Conservation (phyloP, 1,140 invertebrate species). For the Wasmannia auropunctata region DNA sequence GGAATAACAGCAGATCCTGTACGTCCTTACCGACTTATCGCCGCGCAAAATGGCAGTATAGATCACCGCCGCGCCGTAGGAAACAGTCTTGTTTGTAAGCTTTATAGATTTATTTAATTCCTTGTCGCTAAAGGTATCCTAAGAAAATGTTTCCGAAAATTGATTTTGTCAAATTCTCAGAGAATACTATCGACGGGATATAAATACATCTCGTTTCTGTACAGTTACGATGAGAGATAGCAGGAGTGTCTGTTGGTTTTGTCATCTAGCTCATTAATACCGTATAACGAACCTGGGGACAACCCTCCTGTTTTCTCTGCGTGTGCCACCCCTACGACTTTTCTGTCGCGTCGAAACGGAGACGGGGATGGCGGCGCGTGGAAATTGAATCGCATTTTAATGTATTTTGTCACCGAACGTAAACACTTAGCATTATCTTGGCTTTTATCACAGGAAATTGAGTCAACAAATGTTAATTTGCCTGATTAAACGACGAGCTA, state of each 20-base stretch:
- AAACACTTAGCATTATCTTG: constrained; percentile 24
- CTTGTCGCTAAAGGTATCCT: constrained; percentile 83
- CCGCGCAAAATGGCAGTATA: constrained; percentile 76
- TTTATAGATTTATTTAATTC: constrained; percentile 89
- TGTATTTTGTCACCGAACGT: constrained; percentile 53
- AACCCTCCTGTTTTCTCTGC: constrained; percentile 33
- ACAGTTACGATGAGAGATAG: constrained; percentile 67
- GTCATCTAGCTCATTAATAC: constrained; percentile 67
- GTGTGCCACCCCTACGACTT: constrained; percentile 6
- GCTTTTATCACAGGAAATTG: constrained; percentile 33
- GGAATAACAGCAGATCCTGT: constrained; percentile 88
- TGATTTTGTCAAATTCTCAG: neutral
- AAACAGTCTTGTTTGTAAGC: constrained; percentile 90
- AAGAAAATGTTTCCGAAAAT: neutral
- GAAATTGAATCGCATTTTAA: constrained; percentile 67
- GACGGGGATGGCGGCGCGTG: neutral
- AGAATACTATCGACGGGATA: neutral
- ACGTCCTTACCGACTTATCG: constrained; percentile 68
- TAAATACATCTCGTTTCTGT: neutral
- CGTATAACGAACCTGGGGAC: constrained; percentile 40
- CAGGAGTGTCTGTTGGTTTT: constrained; percentile 85
- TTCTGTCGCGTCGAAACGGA: neutral
- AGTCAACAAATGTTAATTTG: constrained; percentile 32
- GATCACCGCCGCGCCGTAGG: constrained; percentile 89
- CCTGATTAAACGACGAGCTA: neutral